phyloP scores from a whole-genome alignment of 1,140 invertebrate genomes.

The Dendrolimus punctatus region DNA sequence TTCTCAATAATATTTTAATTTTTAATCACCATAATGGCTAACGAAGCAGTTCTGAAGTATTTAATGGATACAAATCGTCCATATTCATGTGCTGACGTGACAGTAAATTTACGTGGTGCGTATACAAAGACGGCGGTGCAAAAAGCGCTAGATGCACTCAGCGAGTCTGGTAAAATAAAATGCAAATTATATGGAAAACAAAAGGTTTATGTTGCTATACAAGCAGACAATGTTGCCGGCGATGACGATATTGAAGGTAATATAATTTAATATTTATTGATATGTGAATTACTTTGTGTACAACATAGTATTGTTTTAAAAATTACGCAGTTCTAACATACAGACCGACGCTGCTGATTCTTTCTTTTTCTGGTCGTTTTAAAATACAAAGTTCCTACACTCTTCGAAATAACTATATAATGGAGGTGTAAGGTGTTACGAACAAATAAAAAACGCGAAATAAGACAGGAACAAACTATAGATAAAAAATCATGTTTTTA shows the following conservation, averaged over 20 bases:
- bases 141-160: constrained; percentile 80
- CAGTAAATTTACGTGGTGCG: constrained; percentile 84
- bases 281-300: neutral
- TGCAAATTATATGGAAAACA: constrained; percentile 89
- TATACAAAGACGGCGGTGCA: constrained; percentile 82
- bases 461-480: no score
- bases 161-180: constrained; percentile 72
- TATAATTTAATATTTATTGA: neutral
- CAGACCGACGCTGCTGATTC: no score
- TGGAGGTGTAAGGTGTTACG: no score
- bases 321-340: no score
- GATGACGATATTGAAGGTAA: constrained; percentile 40
- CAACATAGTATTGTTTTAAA: no score
- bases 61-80: constrained; percentile 85
- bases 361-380: no score
- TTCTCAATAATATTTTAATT: constrained; percentile 2
- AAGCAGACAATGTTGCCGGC: constrained; percentile 73
- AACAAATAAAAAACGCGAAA: no score
- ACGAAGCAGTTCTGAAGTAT: constrained; percentile 72
- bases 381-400: no score
- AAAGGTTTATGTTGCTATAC: constrained; percentile 87
- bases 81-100: constrained; percentile 87
- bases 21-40: constrained; percentile 35
- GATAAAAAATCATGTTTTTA: no score
- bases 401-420: no score